These are phyloP conservation scores for Balearica regulorum DNA, from an alignment of 2,797 vertebrate genomes.

Conservation along the genomic window DNA sequence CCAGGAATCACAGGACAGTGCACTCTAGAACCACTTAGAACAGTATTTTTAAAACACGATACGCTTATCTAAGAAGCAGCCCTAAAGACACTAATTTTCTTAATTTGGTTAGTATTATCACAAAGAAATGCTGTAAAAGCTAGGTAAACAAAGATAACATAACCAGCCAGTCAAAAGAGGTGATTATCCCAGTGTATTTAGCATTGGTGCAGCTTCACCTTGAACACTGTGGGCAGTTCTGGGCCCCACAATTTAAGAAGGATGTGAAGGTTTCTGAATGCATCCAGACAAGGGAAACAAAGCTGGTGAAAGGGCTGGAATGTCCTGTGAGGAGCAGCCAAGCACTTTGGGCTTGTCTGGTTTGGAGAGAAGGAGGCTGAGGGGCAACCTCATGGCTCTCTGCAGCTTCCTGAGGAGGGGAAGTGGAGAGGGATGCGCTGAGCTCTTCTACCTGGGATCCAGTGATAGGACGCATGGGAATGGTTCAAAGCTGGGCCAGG, in stretches of 20 bases:
- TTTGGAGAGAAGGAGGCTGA: background rate
- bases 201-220: background rate
- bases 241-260: background rate
- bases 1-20: background rate
- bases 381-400: accelerated
- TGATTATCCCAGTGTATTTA: background rate
- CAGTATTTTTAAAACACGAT: background rate
- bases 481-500: background rate
- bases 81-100: background rate
- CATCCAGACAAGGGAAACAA: accelerated
- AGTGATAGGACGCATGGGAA: accelerated
- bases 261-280: background rate
- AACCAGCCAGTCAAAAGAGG: background rate
- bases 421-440: background rate
- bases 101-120: background rate
- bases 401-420: background rate
- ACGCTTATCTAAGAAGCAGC: background rate
- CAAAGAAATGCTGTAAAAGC: background rate
- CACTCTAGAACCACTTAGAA: background rate
- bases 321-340: accelerated
- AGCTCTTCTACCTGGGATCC: background rate
- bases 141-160: background rate
- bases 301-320: background rate
- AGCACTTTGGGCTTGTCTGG: background rate
- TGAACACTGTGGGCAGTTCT: background rate